Evolutionary conservation across 2,797 vertebrate species (phyloP), one percentile per base, ranked within the genome.

Genomic region (Petrocephalus schoutedeni): DNA sequence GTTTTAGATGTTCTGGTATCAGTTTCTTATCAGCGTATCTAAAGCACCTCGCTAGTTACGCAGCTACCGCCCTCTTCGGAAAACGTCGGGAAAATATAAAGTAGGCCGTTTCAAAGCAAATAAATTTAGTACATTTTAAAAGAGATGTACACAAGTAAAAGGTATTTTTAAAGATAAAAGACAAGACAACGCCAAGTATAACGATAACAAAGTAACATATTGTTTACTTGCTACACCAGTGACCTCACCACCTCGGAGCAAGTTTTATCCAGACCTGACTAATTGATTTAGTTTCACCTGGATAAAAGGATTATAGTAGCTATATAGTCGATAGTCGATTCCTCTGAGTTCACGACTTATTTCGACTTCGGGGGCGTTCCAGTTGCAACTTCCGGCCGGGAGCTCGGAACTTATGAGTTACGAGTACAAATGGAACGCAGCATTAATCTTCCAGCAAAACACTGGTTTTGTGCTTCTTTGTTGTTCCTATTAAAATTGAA

Each of bases 191-290:
- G 45, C 16, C 2, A 9, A 77, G 71, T 71, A 36, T 36, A 71
- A 36, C 2, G 28, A 16, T 16, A 4, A 28, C 28, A 36, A 45
- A 77, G 41, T 7, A 77, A 9, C 16, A 77, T 16, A 16, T 36
- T 41, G 67, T 77, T 77, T 77, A 77, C 16, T 9, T 77, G 12
- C 71, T 7, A 45, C 71, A 19, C 14, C 41, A 5, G 19, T 45
- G 71, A 45, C 71, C 41, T 77, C 71, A 77, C 36, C 71, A 0
- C 53, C 54, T 85, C 54, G 21, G 49, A 23, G 14, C 16, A 45
- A 41, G 83, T 90, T 93, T 94, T 95, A 93, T 77, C 23, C 90
- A 94, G 93, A 92, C 94, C 88, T 87, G 54, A 94, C 88, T 89
- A 94, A 92, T 94, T 91, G 92, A 94, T 28, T 28, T 28, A 88